These are phyloP conservation scores for Eupithecia insigniata DNA, from an alignment of 2,888 invertebrate genomes.

Conservation along the genomic window DNA sequence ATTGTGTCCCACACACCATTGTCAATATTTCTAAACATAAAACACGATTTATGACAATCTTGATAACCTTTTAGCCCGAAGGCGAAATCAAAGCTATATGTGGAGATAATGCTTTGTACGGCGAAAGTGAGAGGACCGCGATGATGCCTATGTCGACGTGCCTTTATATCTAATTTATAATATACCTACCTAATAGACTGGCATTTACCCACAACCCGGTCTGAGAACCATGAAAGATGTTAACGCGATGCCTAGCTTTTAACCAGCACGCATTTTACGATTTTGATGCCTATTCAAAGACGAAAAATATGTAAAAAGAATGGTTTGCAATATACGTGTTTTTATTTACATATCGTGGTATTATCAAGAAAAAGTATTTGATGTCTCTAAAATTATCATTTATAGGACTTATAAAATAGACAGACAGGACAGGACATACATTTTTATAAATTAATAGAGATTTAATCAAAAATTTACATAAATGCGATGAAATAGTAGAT, in stretches of 20 bases:
- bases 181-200: not conserved
- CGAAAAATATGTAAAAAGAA: not conserved
- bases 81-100: constrained; percentile 28
- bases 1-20: not conserved
- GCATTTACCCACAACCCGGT: not conserved
- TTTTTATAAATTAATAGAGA: not conserved
- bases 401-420: not conserved
- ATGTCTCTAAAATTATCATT: not conserved
- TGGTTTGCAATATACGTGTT: not conserved
- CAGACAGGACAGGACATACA: not conserved
- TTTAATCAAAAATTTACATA: not conserved
- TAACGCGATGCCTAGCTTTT: not conserved
- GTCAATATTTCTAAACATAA: constrained; percentile 4
- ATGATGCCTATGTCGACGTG: constrained; percentile 12
- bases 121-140: constrained; percentile 41
- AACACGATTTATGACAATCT: constrained; percentile 24
- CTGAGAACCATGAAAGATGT: not conserved
- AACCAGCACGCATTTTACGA: not conserved
- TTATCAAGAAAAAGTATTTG: not conserved
- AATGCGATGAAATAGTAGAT: not conserved
- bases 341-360: not conserved
- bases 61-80: constrained; percentile 30
- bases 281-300: not conserved
- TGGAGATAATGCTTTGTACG: constrained; percentile 24
- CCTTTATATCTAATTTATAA: constrained; percentile 23